Evolutionary conservation across 2,797 vertebrate genomes (phyloP).

Genomic region (Pogoniulus pusillus): DNA sequence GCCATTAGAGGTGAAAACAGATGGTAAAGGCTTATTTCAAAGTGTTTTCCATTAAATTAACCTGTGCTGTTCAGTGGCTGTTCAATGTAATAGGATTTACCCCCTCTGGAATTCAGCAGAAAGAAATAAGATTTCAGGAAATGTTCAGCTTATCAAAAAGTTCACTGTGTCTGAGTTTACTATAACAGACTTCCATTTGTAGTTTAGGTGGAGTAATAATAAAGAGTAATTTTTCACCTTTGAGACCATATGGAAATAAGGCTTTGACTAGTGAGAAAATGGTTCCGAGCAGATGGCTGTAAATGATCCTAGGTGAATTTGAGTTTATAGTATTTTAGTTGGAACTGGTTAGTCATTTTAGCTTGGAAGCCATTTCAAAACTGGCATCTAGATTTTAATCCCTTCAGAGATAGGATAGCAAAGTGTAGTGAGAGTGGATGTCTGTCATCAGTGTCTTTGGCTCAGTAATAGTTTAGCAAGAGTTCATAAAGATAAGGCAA

Average conservation of each 20-base stretch:
- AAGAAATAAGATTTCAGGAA: conserved; percentile 65
- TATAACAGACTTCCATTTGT: conserved; percentile 31
- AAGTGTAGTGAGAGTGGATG: background rate
- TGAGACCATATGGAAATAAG: conserved; percentile 61
- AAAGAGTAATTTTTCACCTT: conserved; percentile 63
- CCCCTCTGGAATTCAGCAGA: conserved; percentile 63
- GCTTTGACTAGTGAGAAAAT: conserved; percentile 57
- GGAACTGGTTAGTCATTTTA: conserved; percentile 56
- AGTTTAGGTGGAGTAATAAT: conserved; percentile 47
- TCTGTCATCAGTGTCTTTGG: background rate
- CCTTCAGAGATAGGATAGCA: background rate
- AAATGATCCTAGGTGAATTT: conserved; percentile 65
- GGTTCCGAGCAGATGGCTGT: conserved; percentile 65
- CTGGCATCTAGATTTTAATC: conserved; percentile 38
- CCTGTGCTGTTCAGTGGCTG: conserved; percentile 71
- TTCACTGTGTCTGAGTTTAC: conserved; percentile 22
- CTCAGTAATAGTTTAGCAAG: background rate
- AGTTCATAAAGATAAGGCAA: background rate
- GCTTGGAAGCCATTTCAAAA: conserved; percentile 40
- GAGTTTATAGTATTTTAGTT: conserved; percentile 55
- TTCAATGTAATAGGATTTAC: conserved; percentile 71
- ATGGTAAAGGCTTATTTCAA: conserved; percentile 77
- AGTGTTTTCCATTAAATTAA: conserved; percentile 81
- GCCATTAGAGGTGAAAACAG: conserved; percentile 80
- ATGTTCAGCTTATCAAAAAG: conserved; percentile 46